Conservation (phyloP, 2,113 vertebrate genomes). For the Eulacestoma nigropectus region DNA sequence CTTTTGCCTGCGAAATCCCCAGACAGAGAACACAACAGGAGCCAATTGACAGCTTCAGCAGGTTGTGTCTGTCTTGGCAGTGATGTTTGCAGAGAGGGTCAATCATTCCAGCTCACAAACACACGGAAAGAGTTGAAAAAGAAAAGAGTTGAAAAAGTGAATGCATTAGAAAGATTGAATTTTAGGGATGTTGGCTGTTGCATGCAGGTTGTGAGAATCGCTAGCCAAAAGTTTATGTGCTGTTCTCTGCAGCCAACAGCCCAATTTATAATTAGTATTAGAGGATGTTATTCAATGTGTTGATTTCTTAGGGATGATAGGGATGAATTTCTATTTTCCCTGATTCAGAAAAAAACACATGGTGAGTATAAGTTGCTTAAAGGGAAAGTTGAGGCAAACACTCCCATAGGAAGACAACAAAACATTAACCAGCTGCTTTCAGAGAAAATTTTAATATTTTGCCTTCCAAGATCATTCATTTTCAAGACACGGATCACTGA, state of each 20-base stretch:
- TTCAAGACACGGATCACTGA: not conserved
- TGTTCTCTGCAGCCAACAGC: not conserved
- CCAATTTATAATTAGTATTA: not conserved
- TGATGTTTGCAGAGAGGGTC: not conserved
- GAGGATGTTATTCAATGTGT: not conserved
- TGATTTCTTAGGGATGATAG: not conserved
- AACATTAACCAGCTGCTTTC: not conserved
- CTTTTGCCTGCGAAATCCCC: not conserved
- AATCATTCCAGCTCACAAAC: not conserved
- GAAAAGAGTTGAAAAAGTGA: not conserved
- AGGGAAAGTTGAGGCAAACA: not conserved
- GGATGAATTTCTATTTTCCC: not conserved
- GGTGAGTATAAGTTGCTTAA: not conserved
- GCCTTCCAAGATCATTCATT: not conserved
- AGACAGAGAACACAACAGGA: not conserved
- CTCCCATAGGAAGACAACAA: not conserved
- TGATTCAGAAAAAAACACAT: not conserved
- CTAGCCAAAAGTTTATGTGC: not conserved
- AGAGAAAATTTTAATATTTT: not conserved
- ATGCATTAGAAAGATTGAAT: not conserved
- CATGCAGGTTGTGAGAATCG: not conserved
- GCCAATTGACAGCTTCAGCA: not conserved
- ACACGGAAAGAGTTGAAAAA: not conserved
- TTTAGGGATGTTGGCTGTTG: not conserved
- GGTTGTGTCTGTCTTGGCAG: not conserved